phyloP scores from a whole-genome alignment of 1,140 invertebrate genomes.

The Babylonia areolata region DNA sequence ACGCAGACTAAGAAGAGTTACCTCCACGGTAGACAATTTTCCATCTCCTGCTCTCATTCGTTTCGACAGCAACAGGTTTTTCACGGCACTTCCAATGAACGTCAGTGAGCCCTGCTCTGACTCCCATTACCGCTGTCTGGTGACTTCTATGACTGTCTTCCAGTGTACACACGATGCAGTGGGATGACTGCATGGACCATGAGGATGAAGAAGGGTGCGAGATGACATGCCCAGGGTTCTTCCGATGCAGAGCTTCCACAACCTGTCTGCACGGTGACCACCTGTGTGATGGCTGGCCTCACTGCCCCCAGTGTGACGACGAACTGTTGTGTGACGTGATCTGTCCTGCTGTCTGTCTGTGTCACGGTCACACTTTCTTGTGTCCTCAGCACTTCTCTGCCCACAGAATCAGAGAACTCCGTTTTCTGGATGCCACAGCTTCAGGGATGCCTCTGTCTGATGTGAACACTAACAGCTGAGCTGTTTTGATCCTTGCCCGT shows the following conservation, averaged over 20 bases:
- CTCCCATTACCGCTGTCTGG: neutral
- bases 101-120: neutral
- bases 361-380: neutral
- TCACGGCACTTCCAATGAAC: no score
- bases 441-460: conserved; percentile 1
- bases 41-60: neutral
- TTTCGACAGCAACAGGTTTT: neutral
- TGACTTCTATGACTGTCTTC: neutral
- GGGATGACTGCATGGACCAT: neutral
- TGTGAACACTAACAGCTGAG: neutral
- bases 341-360: neutral
- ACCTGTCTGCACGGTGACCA: neutral
- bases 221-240: neutral
- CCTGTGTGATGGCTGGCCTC: conserved; percentile 25
- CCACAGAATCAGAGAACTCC: neutral
- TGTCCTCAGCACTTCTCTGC: neutral
- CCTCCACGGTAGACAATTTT: neutral
- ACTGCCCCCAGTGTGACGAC: conserved; percentile 5
- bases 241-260: neutral
- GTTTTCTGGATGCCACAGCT: neutral
- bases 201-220: conserved; percentile 3
- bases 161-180: conserved; percentile 8
- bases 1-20: neutral
- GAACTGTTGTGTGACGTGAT: neutral
- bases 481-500: neutral